Conservation (phyloP, 2,888 invertebrate genomes). For the Steromphala cineraria region DNA sequence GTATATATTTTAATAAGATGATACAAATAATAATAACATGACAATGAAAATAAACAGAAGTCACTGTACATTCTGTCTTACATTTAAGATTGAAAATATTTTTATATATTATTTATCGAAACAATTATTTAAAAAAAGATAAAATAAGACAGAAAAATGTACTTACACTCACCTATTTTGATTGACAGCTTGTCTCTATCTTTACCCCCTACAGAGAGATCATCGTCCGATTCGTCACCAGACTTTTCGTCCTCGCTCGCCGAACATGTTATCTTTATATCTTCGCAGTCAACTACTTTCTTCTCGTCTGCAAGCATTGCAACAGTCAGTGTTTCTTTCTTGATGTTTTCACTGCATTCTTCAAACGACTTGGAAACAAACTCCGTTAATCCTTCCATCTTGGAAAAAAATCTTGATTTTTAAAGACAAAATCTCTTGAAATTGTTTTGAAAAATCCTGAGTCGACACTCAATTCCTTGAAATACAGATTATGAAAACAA, state of each 20-base stretch:
- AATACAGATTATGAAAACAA: too few relatives aligned
- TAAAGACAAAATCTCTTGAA: too few relatives aligned
- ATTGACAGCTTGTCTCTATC: neutral
- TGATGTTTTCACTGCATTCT: conserved; percentile 29
- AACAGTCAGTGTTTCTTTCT: neutral
- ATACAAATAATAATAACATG: too few relatives aligned
- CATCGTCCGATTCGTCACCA: conserved; percentile 24
- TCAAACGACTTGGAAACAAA: conserved; percentile 71
- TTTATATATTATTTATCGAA: neutral
- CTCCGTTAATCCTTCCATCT: conserved; percentile 66
- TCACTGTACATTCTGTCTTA: too few relatives aligned
- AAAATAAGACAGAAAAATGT: neutral
- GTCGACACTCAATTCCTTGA: too few relatives aligned
- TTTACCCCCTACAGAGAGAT: neutral
- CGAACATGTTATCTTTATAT: neutral
- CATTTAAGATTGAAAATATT: too few relatives aligned
- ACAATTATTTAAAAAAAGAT: neutral
- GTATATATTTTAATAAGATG: too few relatives aligned
- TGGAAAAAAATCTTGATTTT: neutral
- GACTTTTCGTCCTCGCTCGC: conserved; percentile 3
- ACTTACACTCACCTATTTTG: neutral
- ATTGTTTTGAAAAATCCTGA: too few relatives aligned
- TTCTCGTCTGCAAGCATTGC: neutral
- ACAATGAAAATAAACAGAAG: too few relatives aligned
- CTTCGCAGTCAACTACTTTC: neutral